A percentile compares a stretch with the other conserved stretches of the same genome.
Evolutionary conservation across 2,888 invertebrate species (phyloP).

Genomic region (Morinoia aosen): DNA sequence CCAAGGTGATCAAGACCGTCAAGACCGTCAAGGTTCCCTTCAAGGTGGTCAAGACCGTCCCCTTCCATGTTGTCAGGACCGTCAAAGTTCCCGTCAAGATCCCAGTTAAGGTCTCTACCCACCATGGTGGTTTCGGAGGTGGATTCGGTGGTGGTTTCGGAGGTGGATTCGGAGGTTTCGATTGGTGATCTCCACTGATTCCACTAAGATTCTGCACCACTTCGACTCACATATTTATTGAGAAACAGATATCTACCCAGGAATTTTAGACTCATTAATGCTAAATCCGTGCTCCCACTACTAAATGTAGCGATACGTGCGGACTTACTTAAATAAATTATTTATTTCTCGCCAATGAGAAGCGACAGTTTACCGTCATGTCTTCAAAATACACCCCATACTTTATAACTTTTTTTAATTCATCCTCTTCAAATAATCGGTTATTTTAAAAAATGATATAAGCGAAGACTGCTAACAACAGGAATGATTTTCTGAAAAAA

Average conservation of each 20-base stretch:
- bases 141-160: constrained; percentile 36
- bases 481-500: background rate
- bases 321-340: background rate
- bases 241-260: background rate
- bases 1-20: constrained; percentile 50
- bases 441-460: background rate
- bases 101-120: constrained; percentile 35
- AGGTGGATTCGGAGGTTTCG: background rate
- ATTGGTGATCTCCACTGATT: background rate
- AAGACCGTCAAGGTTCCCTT: constrained; percentile 51
- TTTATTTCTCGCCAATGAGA: background rate
- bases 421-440: background rate
- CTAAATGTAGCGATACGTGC: background rate
- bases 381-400: background rate
- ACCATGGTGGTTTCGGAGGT: constrained; percentile 46
- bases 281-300: background rate
- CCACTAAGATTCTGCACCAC: background rate
- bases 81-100: constrained; percentile 43
- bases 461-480: background rate
- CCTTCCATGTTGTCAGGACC: constrained; percentile 36
- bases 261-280: background rate
- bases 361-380: background rate
- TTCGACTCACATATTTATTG: background rate
- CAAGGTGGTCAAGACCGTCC: constrained; percentile 48
- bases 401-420: background rate